Evolutionary conservation across 2,888 invertebrate species (phyloP), one percentile per base, ranked within the genome.

Genomic region (Villa cingulata): DNA sequence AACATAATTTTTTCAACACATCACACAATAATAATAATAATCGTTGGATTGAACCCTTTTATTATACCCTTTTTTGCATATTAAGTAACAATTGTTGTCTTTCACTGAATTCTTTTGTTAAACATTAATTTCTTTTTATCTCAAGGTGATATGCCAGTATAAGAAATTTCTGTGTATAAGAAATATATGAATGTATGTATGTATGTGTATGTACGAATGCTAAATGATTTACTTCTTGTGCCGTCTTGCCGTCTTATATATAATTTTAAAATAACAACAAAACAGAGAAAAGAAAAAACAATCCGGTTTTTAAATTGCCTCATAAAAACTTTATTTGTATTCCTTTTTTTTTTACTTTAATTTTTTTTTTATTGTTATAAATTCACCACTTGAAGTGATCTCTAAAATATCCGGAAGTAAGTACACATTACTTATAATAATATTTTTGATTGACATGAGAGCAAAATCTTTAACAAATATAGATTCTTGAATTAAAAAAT

Each of bases 41-140:
- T n/a, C n/a, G n/a, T n/a, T n/a, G n/a, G n/a, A n/a, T n/a, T n/a
- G n/a, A n/a, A 46, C 46, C 46, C 46, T 41, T 42, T 41, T 37
- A 23, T 23, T n/a, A 40, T 20, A 36, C 27, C 46, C 41, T 29
- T 46, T 41, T 42, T 48, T 49, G 51, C 45, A 51, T 51, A 49
- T 51, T 51, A 51, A 51, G 51, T 51, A 51, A 49, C 47, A 51
- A 51, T 51, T 51, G 51, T 51, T 49, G 48, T 51, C 51, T 48
- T 48, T 46, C 48, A 46, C 48, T 45, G 43, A 38, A 17, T 46
- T 45, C 39, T 49, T 49, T 51, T 49, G 45, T 51, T 39, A 15
- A 36, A 16, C 36, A 20, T 41, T 46, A 46, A 46, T 46, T 46
- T 46, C 46, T 46, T 46, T 46, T 46, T 46, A 46, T 46, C 41